Conservation (phyloP, 2,888 invertebrate species). For the Gari tellinella region DNA sequence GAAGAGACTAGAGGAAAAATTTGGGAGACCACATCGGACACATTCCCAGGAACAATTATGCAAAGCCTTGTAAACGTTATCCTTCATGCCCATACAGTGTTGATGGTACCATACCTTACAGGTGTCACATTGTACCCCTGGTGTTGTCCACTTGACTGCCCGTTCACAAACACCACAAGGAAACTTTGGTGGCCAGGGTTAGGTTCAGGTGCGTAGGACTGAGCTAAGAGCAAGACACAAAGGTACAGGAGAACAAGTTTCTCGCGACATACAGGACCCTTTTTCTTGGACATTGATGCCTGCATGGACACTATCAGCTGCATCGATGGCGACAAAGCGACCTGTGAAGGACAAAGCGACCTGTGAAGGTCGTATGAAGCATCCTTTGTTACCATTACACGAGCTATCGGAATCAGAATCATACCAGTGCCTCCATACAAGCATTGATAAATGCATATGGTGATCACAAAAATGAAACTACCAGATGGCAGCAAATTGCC, state of each 20-base stretch:
- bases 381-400: too few species aligned
- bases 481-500: too few species aligned
- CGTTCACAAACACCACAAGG: slow-evolving; percentile 2
- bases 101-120: slow-evolving; percentile 25
- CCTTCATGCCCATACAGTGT: slow-evolving; percentile 21
- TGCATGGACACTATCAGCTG: neutral
- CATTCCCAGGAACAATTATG: slow-evolving; percentile 14
- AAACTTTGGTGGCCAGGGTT: slow-evolving; percentile 10
- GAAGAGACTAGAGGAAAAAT: slow-evolving; percentile 11
- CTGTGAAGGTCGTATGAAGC: too few species aligned
- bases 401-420: too few species aligned
- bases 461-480: too few species aligned
- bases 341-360: too few species aligned
- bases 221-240: slow-evolving; percentile 2
- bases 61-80: slow-evolving; percentile 9
- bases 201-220: slow-evolving; percentile 9
- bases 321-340: neutral
- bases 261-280: slow-evolving; percentile 17
- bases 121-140: slow-evolving; percentile 6
- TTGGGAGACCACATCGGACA: slow-evolving; percentile 15
- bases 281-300: slow-evolving; percentile 1
- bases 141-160: slow-evolving; percentile 1
- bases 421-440: too few species aligned
- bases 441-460: too few species aligned
- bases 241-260: slow-evolving; percentile 9